Evolutionary conservation across 37 sponge, comb jelly and placozoan genomes (phyloP), one percentile per base, ranked within the genome.

Genomic region (Spongia lamella): DNA sequence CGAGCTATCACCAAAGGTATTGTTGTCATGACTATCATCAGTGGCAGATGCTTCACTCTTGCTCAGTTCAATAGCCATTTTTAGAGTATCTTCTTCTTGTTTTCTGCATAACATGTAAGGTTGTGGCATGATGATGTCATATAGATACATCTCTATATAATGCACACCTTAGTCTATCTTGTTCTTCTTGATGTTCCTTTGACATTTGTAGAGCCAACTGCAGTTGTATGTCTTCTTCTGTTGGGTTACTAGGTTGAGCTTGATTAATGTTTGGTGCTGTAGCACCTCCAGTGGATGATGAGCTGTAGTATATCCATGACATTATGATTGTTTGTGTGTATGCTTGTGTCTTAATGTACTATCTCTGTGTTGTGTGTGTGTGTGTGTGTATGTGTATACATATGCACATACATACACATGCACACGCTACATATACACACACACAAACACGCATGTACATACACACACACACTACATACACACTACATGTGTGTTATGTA

Each of bases 191-290:
- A 61, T 90, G 90, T 59, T 98, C 86, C 35, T 91, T 92, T 34
- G 93, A 92, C 58, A 98, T 86, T 59, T 87, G 84, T 16, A 98
- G 66, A 11, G 99, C 99, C 60, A 98, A 79, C 61, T 85, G 81
- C 35, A 98, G 77, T 78, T 98, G 99, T 71, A 98, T 39, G 61
- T 90, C 96, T 49, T 98, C 99, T 33, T 98, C 99, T 53, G 65
- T 88, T 6, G 40, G 31, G 55, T 81, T 66, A 21, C 70, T 26
- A 0, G 98, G 97, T 50, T 83, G 36, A 19, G 93, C 93, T 65
- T 90, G 91, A 34, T 87, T 88, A 15, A 95, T 73, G 51, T 65
- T 74, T 39, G 75, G 77, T 3, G 39, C 62, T 19, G 30, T 19
- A 60, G 27, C 29, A 16, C 63, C 35, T 25, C 35, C 25, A 13